Base-by-base conservation (phyloP, 2,113 vertebrate genomes). In the Archilochus colubris region DNA sequence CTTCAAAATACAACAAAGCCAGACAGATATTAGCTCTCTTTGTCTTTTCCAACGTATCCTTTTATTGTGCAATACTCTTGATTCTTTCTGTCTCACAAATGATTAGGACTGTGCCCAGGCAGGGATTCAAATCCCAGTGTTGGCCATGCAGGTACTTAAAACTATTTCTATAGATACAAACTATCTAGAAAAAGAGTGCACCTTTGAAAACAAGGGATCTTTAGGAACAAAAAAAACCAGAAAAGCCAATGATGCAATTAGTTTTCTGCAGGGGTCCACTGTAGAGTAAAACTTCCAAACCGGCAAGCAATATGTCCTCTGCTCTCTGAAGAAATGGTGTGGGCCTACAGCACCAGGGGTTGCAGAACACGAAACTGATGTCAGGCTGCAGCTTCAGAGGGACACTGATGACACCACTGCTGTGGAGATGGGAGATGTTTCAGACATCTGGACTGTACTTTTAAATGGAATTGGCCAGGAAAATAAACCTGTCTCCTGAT, bases 351-450 rank as follows among this genome's bases (percentile, higher is more conserved):
- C 14, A 30, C 12, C 0, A 0, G 16, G 10, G 10, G 43, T 40
- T 61, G 12, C 33, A 48, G 31, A 66, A n/a, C 14, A 46, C 0
- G 0, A 27, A 17, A 28, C 18, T 0, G 2, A 31, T 44, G 15
- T 17, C 28, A 31, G 8, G 5, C 2, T 76, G 27, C 27, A 44
- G 38, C 33, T 88, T 24, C 3, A 2, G 15, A 70, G 55, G 17
- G 23, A 7, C 30, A 27, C 19, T 24, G n/a, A 27, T 48, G 25
- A 20, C 30, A 58, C 4, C 40, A n/a, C 4, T 38, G 33, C 11
- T 12, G 13, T n/a, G 31, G 38, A 86, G 40, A n/a, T 14, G 14
- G 24, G 24, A 43, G 43, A 8, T 44, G 12, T 50, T 77, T 72
- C 63, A 83, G 58, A 61, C 20, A 44, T 7, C 14, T 43, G 22